Conservation (phyloP, 2,888 invertebrate genomes). For the Chironomus riparius region DNA sequence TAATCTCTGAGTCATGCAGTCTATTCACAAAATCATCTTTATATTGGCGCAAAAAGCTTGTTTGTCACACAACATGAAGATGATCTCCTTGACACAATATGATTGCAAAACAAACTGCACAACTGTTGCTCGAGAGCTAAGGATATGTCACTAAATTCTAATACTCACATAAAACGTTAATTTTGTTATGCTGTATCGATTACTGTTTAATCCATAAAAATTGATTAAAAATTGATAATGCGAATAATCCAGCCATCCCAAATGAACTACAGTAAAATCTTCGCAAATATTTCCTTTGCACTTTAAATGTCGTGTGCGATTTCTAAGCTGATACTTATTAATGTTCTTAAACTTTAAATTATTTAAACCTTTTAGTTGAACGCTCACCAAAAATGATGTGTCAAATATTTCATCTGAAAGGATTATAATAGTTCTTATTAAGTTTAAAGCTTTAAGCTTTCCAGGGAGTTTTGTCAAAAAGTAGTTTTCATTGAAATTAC, state of each 20-base stretch:
- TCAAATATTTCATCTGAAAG: slow-evolving; percentile 76
- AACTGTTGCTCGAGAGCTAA: too few relatives aligned
- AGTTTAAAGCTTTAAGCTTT: too few relatives aligned
- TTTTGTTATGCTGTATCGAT: slow-evolving; percentile 73
- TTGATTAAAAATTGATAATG: slow-evolving; percentile 77
- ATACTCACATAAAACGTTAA: slow-evolving; percentile 74
- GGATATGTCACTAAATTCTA: neutral
- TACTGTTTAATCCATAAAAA: slow-evolving; percentile 77
- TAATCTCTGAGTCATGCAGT: too few relatives aligned
- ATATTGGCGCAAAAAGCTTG: too few relatives aligned
- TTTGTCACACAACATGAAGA: too few relatives aligned
- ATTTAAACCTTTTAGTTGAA: slow-evolving; percentile 71
- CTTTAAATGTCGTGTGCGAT: slow-evolving; percentile 71
- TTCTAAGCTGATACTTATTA: slow-evolving; percentile 54
- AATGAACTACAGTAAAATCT: slow-evolving; percentile 78
- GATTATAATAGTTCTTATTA: neutral
- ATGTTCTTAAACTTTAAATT: slow-evolving; percentile 61
- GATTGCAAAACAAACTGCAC: too few relatives aligned
- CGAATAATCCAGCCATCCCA: slow-evolving; percentile 80
- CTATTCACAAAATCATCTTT: too few relatives aligned
- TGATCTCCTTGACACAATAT: too few relatives aligned
- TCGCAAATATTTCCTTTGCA: slow-evolving; percentile 77
- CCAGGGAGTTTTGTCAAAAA: too few relatives aligned
- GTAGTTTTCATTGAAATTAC: neutral
- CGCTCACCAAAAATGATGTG: slow-evolving; percentile 78